phyloP scores from a whole-genome alignment of 2,888 invertebrate genomes.

The Gryllus longicercus region DNA sequence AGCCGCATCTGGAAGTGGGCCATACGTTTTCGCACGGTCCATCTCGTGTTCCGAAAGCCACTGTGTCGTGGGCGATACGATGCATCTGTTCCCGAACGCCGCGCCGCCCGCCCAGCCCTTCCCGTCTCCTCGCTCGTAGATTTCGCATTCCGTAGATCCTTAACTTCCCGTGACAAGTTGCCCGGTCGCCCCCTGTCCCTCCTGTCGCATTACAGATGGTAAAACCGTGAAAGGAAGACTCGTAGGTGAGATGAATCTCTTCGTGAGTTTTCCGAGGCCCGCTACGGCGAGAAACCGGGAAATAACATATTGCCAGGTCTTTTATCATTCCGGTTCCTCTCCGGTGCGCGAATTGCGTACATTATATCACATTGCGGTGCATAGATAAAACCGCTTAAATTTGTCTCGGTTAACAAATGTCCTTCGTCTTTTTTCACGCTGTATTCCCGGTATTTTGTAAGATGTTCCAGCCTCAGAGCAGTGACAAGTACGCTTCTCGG shows the following conservation, averaged over 20 bases:
- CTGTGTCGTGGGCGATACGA: too few species aligned
- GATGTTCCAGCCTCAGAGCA: too few species aligned
- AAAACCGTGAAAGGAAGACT: conserved; percentile 17
- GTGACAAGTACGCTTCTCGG: too few species aligned
- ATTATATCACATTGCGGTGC: neutral
- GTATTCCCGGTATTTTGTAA: too few species aligned
- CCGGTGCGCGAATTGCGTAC: neutral
- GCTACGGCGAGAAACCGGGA: neutral
- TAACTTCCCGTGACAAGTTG: conserved; percentile 7
- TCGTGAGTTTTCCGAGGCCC: neutral
- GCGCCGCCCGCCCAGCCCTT: neutral
- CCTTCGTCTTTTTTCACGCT: neutral
- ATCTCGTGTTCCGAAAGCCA: too few species aligned
- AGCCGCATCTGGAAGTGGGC: too few species aligned
- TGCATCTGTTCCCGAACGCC: too few species aligned
- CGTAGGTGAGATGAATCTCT: conserved; percentile 7
- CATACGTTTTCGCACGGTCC: too few species aligned
- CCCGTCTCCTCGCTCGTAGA: neutral
- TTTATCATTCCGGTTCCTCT: conserved; percentile 3
- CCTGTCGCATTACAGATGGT: conserved; percentile 7
- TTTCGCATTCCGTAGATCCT: conserved; percentile 17
- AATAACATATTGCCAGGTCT: neutral
- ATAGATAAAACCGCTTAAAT: conserved; percentile 6
- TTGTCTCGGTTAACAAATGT: neutral
- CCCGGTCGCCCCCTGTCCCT: conserved; percentile 3